phyloP scores from a whole-genome alignment of 2,888 invertebrate species.

The Melinopterus prodromus region DNA sequence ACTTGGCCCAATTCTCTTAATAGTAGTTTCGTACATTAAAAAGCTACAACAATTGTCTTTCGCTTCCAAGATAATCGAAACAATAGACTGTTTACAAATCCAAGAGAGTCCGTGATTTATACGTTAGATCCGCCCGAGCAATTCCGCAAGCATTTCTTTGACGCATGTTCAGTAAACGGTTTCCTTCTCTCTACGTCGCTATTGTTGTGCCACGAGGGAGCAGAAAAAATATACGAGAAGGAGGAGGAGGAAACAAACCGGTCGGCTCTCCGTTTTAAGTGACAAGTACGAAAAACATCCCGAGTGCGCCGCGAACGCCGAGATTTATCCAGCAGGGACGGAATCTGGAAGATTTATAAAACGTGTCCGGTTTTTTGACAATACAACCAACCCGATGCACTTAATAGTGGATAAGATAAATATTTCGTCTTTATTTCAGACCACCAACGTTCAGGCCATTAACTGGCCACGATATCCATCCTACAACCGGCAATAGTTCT shows the following conservation, averaged over 20 bases:
- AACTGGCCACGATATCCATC: constrained; percentile 10
- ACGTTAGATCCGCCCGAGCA: constrained; percentile 50
- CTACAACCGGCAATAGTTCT: not conserved
- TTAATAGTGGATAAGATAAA: constrained; percentile 51
- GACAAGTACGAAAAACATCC: constrained; percentile 43
- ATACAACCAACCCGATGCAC: constrained; percentile 42
- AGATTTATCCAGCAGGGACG: constrained; percentile 37
- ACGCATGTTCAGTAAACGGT: constrained; percentile 50
- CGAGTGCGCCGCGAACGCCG: constrained; percentile 30
- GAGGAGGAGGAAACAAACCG: constrained; percentile 42
- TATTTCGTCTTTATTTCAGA: constrained; percentile 41
- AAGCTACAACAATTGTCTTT: not conserved
- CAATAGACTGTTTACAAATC: constrained; percentile 54
- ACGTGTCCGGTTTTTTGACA: constrained; percentile 53
- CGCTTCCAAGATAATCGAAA: constrained; percentile 42
- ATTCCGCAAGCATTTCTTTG: constrained; percentile 51
- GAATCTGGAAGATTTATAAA: constrained; percentile 50
- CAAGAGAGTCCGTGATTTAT: constrained; percentile 51
- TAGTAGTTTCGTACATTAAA: too few relatives aligned
- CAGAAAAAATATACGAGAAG: constrained; percentile 8
- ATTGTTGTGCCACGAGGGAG: constrained; percentile 9
- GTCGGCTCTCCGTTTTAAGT: constrained; percentile 42
- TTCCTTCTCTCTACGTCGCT: constrained; percentile 47
- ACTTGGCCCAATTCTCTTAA: too few relatives aligned
- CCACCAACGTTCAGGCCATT: constrained; percentile 34